These are phyloP conservation scores for Electrona antarctica DNA, from an alignment of 2,113 vertebrate species.

Conservation along the genomic window DNA sequence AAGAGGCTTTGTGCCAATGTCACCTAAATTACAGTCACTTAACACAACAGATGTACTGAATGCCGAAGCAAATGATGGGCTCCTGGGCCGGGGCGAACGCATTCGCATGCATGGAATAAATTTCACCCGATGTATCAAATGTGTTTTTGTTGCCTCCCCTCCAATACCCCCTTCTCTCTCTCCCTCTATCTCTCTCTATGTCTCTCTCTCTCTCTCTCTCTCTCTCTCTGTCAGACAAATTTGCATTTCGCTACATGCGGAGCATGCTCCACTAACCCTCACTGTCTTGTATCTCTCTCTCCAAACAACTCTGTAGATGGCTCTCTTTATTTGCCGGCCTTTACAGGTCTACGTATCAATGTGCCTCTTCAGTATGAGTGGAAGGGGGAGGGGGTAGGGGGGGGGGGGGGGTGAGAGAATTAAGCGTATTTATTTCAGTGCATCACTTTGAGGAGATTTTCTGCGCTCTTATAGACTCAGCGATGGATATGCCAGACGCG, in stretches of 20 bases:
- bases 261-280: conserved; percentile 69
- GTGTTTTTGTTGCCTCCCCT: conserved; percentile 70
- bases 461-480: conserved; percentile 75
- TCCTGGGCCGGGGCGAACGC: conserved; percentile 76
- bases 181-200: conserved; percentile 4
- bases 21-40: conserved; percentile 99
- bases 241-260: conserved; percentile 67
- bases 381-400: too few relatives aligned
- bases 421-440: conserved; percentile 77
- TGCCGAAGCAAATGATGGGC: conserved; percentile 94
- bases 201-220: conserved; percentile 21
- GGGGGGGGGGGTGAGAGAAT: conserved; percentile 54
- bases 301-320: conserved; percentile 61
- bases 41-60: conserved; percentile 99
- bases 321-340: conserved; percentile 73
- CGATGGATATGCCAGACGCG: conserved; percentile 74
- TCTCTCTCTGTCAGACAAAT: conserved; percentile 33
- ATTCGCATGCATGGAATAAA: conserved; percentile 80
- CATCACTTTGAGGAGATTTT: conserved; percentile 77
- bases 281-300: conserved; percentile 67
- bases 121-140: conserved; percentile 74
- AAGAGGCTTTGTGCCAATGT: conserved; percentile 97
- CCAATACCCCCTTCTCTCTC: conserved; percentile 40
- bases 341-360: conserved; percentile 47
- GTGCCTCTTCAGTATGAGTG: conserved; percentile 18